phyloP scores from a whole-genome alignment of 1,140 invertebrate genomes.

The Tetramorium parvispinum region DNA sequence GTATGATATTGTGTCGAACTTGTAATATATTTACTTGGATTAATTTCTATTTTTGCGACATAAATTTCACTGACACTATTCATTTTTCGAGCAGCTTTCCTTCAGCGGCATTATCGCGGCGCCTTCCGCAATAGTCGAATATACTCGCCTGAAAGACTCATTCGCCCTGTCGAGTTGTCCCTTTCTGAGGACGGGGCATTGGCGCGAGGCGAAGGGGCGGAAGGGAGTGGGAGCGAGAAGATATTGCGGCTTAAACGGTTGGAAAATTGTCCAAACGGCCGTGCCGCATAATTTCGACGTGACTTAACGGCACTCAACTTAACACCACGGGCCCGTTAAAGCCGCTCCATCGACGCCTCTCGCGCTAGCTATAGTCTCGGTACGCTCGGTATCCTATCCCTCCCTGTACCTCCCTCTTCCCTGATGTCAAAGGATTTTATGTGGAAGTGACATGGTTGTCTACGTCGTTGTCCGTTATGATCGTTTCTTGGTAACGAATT shows the following conservation, averaged over 20 bases:
- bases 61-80: constrained; percentile 22
- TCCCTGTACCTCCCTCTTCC: constrained; percentile 9
- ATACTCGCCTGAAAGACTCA: constrained; percentile 41
- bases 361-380: constrained; percentile 7
- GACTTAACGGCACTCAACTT: constrained; percentile 72
- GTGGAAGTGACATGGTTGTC: constrained; percentile 41
- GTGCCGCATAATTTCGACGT: constrained; percentile 76
- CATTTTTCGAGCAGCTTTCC: constrained; percentile 6
- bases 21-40: not conserved
- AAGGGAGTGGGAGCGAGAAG: constrained; percentile 44
- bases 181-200: not conserved
- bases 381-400: not conserved
- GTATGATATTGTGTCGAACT: not conserved
- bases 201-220: constrained; percentile 25
- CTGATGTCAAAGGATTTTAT: constrained; percentile 63
- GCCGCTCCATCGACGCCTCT: constrained; percentile 54
- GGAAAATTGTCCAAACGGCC: constrained; percentile 83
- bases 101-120: constrained; percentile 22
- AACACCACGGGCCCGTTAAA: constrained; percentile 61
- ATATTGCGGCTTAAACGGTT: constrained; percentile 79
- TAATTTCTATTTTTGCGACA: not conserved
- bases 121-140: constrained; percentile 10
- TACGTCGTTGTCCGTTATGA: constrained; percentile 55
- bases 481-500: constrained; percentile 62
- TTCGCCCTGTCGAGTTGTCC: constrained; percentile 22